Percentiles rank a stretch among this genome's conserved stretches.
Evolutionary conservation across 2,113 vertebrate genomes (phyloP).

Genomic region (Eidolon helvum): DNA sequence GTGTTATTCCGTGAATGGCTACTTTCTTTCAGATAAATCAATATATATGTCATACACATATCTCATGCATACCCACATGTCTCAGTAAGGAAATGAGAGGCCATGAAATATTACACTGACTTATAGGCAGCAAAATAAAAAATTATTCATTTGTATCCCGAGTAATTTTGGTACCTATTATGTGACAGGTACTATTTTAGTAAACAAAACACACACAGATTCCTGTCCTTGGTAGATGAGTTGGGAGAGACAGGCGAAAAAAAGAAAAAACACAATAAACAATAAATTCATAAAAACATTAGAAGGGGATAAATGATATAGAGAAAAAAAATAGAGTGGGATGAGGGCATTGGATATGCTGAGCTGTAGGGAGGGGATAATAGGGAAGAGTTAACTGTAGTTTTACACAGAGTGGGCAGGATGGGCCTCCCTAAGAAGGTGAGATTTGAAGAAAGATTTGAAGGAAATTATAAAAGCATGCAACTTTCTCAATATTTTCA

Average conservation of each 20-base stretch:
- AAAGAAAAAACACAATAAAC: not conserved
- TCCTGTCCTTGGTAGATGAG: not conserved
- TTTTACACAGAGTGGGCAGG: not conserved
- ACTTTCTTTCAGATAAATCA: constrained; percentile 21
- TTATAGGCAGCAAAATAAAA: not conserved
- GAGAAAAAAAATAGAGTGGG: not conserved
- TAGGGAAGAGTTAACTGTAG: accelerated
- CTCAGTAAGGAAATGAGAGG: not conserved
- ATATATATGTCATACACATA: not conserved
- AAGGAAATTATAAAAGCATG: not conserved
- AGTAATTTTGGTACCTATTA: not conserved
- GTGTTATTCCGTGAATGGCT: not conserved
- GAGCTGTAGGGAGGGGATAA: not conserved
- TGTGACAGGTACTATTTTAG: not conserved
- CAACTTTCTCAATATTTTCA: not conserved
- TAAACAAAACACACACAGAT: constrained; percentile 2
- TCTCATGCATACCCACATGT: not conserved
- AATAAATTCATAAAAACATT: not conserved
- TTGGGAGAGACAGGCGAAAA: not conserved
- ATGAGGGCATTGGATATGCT: not conserved
- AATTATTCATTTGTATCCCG: not conserved
- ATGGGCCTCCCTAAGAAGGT: not conserved
- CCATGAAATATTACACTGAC: not conserved
- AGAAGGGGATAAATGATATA: not conserved
- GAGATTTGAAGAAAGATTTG: not conserved